A percentile compares a stretch with the other conserved stretches of the same genome.
Conservation (phyloP, 1,140 invertebrate genomes). For the Pseudomyrmex dendroicus region DNA sequence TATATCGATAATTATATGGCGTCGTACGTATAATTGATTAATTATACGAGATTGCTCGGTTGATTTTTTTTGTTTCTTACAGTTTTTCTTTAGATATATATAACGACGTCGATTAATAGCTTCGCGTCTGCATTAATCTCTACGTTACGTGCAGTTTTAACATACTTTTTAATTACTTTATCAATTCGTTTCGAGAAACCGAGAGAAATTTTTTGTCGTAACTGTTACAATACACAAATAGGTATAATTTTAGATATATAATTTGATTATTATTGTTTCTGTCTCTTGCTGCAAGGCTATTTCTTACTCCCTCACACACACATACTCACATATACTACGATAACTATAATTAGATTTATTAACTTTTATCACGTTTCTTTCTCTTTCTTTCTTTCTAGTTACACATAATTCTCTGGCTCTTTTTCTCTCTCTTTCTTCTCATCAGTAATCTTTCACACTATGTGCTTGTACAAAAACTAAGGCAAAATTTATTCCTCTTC, state of each 20-base stretch:
- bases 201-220: too few species aligned
- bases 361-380: slow-evolving; percentile 54
- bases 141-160: slow-evolving; percentile 10
- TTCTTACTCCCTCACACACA: slow-evolving; percentile 5
- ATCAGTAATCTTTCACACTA: slow-evolving; percentile 29
- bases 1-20: background rate
- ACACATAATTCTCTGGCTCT: slow-evolving; percentile 21
- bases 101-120: too few species aligned
- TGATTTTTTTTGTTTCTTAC: too few species aligned
- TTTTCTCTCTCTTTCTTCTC: slow-evolving; percentile 18
- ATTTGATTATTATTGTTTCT: slow-evolving; percentile 72
- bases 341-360: slow-evolving; percentile 48
- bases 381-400: background rate
- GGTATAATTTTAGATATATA: slow-evolving; percentile 25
- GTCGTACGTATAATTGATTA: slow-evolving; percentile 3
- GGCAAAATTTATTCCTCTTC: slow-evolving; percentile 74
- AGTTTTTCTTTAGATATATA: too few species aligned
- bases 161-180: slow-evolving; percentile 6
- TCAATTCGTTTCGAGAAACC: background rate
- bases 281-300: slow-evolving; percentile 69
- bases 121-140: slow-evolving; percentile 13
- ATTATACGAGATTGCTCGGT: slow-evolving; percentile 28
- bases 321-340: slow-evolving; percentile 35
- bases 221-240: slow-evolving; percentile 1
- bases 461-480: slow-evolving; percentile 81